phyloP scores from a whole-genome alignment of 2,888 invertebrate genomes.

The Tenthredo mesomela region DNA sequence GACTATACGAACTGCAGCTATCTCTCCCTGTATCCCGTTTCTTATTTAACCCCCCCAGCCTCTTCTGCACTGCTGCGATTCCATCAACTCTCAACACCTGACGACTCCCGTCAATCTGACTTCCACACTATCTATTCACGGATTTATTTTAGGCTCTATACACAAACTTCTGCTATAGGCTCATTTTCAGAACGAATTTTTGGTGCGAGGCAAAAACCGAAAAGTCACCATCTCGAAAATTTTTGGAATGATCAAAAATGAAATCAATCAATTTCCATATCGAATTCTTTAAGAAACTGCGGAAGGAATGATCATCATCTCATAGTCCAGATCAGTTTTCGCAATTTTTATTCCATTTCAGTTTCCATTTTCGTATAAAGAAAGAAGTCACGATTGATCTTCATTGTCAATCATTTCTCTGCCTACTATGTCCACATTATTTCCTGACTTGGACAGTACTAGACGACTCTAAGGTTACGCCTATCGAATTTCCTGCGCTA shows the following conservation, averaged over 20 bases:
- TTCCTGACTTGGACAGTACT: neutral
- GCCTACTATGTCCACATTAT: neutral
- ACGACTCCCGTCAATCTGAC: conserved; percentile 45
- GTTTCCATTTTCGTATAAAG: too few species aligned
- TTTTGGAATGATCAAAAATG: too few species aligned
- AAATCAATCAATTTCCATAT: too few species aligned
- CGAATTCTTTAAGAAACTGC: too few species aligned
- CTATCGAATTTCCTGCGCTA: neutral
- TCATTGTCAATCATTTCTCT: neutral
- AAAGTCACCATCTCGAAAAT: too few species aligned
- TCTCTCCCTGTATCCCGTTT: conserved; percentile 1
- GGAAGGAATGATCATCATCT: too few species aligned
- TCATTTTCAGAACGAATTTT: neutral
- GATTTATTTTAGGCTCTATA: conserved; percentile 15
- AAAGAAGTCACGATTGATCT: too few species aligned
- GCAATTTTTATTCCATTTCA: too few species aligned
- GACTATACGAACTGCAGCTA: neutral
- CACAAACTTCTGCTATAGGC: neutral
- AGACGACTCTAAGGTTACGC: neutral
- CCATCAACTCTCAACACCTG: conserved; percentile 42
- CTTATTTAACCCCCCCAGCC: neutral
- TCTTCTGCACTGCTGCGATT: neutral
- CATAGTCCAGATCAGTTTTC: too few species aligned
- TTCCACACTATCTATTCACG: neutral
- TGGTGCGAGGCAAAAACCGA: neutral